Percentiles rank a stretch among this genome's conserved stretches.
phyloP scores from a whole-genome alignment of 2,797 vertebrate genomes.

The Xenops minutus region DNA sequence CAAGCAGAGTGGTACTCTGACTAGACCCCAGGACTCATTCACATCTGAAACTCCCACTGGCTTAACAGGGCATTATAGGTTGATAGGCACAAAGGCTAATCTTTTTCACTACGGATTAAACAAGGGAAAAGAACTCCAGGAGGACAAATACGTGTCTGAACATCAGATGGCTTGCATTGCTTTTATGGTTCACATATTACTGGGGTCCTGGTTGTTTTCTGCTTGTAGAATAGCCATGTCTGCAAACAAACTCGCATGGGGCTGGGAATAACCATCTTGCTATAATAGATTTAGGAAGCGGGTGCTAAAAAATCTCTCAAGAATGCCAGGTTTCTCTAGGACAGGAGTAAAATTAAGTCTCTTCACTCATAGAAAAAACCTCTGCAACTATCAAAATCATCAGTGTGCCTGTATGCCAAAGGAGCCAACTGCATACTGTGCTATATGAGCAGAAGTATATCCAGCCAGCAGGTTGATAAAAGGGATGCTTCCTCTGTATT shows the following conservation, averaged over 20 bases:
- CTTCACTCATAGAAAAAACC: background rate
- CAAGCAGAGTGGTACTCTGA: background rate
- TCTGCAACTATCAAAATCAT: background rate
- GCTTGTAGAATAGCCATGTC: background rate
- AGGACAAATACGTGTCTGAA: background rate
- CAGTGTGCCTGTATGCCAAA: background rate
- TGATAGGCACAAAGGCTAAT: background rate
- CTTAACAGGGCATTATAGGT: background rate
- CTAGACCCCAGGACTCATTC: background rate
- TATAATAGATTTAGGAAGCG: background rate
- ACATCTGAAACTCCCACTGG: background rate
- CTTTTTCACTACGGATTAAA: background rate
- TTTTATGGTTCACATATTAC: background rate
- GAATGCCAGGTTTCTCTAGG: background rate
- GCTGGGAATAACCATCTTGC: background rate
- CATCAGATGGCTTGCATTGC: background rate
- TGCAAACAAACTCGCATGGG: background rate
- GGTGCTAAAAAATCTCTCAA: background rate
- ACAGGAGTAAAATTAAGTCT: background rate
- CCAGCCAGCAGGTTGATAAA: background rate
- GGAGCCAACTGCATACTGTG: background rate
- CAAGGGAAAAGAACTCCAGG: background rate
- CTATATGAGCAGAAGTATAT: background rate
- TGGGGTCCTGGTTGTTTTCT: background rate
- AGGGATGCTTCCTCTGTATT: background rate